Evolutionary conservation across 2,113 vertebrate genomes (phyloP).

Genomic region (Hippocampus zosterae): DNA sequence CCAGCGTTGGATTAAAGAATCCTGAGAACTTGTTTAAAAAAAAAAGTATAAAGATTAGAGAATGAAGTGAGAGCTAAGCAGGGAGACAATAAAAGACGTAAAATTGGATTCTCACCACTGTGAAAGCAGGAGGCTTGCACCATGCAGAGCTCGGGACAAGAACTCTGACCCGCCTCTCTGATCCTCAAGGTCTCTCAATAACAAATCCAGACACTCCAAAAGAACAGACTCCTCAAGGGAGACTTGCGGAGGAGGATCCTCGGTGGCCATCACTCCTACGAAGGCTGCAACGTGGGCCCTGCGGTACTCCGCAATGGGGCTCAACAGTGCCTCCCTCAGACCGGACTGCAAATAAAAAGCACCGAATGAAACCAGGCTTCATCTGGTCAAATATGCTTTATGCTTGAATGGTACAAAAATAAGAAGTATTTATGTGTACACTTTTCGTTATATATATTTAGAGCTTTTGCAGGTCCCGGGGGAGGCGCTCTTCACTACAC

Average conservation of each 20-base stretch:
- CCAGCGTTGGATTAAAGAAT: constrained; percentile 62
- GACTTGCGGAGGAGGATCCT: constrained; percentile 4
- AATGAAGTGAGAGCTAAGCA: constrained; percentile 18
- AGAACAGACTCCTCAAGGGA: constrained; percentile 29
- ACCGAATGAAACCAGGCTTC: neutral
- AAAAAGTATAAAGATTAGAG: neutral
- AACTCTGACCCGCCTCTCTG: constrained; percentile 71
- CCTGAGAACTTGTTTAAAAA: neutral
- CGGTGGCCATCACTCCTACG: constrained; percentile 49
- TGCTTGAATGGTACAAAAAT: neutral
- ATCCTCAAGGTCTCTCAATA: constrained; percentile 71
- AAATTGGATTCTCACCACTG: constrained; percentile 40
- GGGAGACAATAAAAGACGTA: neutral
- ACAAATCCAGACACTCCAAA: constrained; percentile 63
- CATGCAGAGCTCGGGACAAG: constrained; percentile 64
- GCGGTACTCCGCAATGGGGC: constrained; percentile 65
- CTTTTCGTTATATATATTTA: too few relatives aligned
- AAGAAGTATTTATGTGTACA: neutral
- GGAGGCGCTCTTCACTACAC: neutral
- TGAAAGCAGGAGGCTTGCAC: constrained; percentile 73
- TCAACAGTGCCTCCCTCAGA: constrained; percentile 63
- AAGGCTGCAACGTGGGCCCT: constrained; percentile 74
- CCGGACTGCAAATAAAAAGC: constrained; percentile 61
- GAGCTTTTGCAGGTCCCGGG: too few relatives aligned
- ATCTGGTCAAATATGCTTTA: neutral